phyloP scores from a whole-genome alignment of 1,140 invertebrate species.

The Heliconius nattereri region DNA sequence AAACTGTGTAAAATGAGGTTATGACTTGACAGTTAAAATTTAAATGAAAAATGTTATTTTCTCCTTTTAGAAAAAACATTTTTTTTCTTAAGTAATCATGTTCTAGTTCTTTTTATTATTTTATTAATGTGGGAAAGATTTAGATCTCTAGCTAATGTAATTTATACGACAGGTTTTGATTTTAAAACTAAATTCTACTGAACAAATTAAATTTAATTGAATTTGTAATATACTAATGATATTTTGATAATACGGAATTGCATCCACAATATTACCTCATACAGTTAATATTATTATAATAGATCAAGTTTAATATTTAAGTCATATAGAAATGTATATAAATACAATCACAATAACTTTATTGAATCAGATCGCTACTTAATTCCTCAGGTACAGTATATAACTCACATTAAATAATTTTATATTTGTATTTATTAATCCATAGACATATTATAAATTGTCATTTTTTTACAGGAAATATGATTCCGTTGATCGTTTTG shows the following conservation, averaged over 20 bases:
- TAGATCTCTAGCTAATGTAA: neutral
- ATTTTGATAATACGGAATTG: neutral
- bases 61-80: too few relatives aligned
- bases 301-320: neutral
- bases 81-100: too few relatives aligned
- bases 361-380: neutral
- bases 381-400: neutral
- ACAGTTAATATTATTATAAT: neutral
- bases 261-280: neutral
- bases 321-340: neutral
- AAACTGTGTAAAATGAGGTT: too few relatives aligned
- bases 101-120: too few relatives aligned
- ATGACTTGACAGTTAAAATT: too few relatives aligned
- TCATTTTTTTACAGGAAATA: constrained; percentile 16
- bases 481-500: constrained; percentile 11
- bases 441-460: neutral
- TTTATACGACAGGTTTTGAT: neutral
- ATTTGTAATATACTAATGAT: neutral
- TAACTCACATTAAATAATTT: neutral
- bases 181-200: too few relatives aligned
- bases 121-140: too few relatives aligned
- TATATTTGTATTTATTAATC: neutral
- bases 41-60: too few relatives aligned
- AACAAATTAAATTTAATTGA: neutral
- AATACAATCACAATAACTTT: neutral